Conservation (phyloP, 2,797 vertebrate genomes). For the Brachymystax lenok region DNA sequence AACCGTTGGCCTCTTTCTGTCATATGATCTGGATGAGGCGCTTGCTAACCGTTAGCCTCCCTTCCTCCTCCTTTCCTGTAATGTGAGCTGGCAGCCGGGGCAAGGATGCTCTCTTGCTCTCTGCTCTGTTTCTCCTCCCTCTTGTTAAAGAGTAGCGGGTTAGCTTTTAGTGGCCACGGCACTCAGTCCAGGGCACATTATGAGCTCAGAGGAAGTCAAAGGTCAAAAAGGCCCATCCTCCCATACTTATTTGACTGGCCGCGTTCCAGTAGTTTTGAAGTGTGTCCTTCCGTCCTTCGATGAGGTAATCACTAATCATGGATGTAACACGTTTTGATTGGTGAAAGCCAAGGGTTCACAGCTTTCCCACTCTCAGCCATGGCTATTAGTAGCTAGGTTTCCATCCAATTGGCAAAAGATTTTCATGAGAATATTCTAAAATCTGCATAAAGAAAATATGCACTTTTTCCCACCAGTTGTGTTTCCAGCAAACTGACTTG, state of each 20-base stretch:
- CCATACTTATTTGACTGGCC: conserved; percentile 39
- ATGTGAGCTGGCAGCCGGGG: conserved; percentile 16
- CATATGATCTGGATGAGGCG: not conserved
- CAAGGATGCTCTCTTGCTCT: conserved; percentile 2
- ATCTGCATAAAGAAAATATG: too few relatives aligned
- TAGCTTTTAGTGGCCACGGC: not conserved
- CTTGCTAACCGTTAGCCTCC: conserved; percentile 1
- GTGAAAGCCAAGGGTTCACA: not conserved
- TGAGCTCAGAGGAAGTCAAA: conserved; percentile 39
- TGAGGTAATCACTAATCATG: conserved; percentile 32
- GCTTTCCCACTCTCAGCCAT: not conserved
- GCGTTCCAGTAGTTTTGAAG: conserved; percentile 59
- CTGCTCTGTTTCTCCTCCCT: not conserved
- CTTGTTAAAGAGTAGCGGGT: not conserved
- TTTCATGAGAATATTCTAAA: too few relatives aligned
- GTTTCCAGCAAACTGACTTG: too few relatives aligned
- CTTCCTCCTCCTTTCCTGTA: conserved; percentile 9
- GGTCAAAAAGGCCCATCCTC: conserved; percentile 7
- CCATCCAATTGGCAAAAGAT: too few relatives aligned
- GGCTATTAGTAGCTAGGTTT: not conserved
- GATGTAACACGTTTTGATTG: conserved; percentile 10
- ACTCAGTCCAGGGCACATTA: conserved; percentile 28
- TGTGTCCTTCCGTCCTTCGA: conserved; percentile 56
- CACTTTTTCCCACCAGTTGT: too few relatives aligned
- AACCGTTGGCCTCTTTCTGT: not conserved